Conservation (phyloP, 2,888 invertebrate genomes). For the Perithous albicinctus region DNA sequence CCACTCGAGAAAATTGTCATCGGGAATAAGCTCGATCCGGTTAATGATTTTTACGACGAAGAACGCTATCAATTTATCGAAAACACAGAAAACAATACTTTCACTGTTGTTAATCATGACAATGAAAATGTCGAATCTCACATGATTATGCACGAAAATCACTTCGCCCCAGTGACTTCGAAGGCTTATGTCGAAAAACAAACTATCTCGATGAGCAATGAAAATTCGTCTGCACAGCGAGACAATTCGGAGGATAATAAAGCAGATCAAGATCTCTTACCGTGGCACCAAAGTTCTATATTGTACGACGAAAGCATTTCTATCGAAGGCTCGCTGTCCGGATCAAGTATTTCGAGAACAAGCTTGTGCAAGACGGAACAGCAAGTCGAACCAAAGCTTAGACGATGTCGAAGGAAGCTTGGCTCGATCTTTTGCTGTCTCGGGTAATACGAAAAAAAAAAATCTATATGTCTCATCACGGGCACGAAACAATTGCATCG, state of each 20-base stretch:
- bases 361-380: slow-evolving; percentile 51
- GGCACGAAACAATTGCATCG: not conserved
- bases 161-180: slow-evolving; percentile 15
- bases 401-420: slow-evolving; percentile 56
- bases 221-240: slow-evolving; percentile 6
- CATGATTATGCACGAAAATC: slow-evolving; percentile 48
- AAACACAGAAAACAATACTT: slow-evolving; percentile 15
- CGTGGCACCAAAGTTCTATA: slow-evolving; percentile 65
- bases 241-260: not conserved
- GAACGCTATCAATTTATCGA: slow-evolving; percentile 30
- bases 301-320: slow-evolving; percentile 61
- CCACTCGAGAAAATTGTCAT: slow-evolving; percentile 62
- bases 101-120: slow-evolving; percentile 40
- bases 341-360: slow-evolving; percentile 61
- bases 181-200: not conserved
- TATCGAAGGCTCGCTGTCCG: slow-evolving; percentile 66
- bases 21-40: slow-evolving; percentile 10
- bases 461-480: not conserved
- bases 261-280: slow-evolving; percentile 45
- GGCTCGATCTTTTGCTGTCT: slow-evolving; percentile 66
- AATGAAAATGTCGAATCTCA: not conserved
- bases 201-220: not conserved
- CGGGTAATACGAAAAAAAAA: slow-evolving; percentile 56
- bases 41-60: slow-evolving; percentile 41
- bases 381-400: slow-evolving; percentile 45